Conservation (phyloP, 2,888 invertebrate species). For the Diarsia rubi region DNA sequence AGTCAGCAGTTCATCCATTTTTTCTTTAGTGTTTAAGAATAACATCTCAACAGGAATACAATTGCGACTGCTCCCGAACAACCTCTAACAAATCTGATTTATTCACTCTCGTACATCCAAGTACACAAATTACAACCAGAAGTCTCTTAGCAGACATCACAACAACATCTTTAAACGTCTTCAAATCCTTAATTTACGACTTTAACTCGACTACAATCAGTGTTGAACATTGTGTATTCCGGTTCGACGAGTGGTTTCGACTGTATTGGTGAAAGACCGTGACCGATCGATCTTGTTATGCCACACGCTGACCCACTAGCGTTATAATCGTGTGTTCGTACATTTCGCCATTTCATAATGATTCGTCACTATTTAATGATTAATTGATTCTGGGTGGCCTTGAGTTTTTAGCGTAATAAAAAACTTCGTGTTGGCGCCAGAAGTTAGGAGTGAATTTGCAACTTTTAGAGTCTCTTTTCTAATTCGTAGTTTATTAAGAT, state of each 20-base stretch:
- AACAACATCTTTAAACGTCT: not conserved
- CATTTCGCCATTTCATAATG: constrained; percentile 52
- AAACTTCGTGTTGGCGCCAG: constrained; percentile 11
- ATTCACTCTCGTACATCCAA: not conserved
- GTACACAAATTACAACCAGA: not conserved
- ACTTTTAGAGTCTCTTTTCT: constrained; percentile 8
- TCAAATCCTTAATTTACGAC: constrained; percentile 29
- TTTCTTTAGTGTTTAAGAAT: not conserved
- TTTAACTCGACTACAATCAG: constrained; percentile 11
- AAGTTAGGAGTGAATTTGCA: not conserved
- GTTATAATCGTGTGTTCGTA: constrained; percentile 61
- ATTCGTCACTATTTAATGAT: constrained; percentile 35
- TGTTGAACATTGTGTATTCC: constrained; percentile 39
- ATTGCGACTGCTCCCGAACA: not conserved
- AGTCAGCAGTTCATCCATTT: no score
- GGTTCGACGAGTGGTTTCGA: constrained; percentile 58
- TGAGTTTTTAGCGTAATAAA: constrained; percentile 29
- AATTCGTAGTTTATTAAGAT: not conserved
- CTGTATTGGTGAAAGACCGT: constrained; percentile 74
- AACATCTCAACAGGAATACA: not conserved
- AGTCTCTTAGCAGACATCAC: not conserved
- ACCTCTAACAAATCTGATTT: not conserved
- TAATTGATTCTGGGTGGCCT: constrained; percentile 40
- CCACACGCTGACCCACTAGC: constrained; percentile 70
- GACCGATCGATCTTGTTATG: constrained; percentile 76